Conservation (phyloP, 1,140 invertebrate species). For the Drosophila melanica region DNA sequence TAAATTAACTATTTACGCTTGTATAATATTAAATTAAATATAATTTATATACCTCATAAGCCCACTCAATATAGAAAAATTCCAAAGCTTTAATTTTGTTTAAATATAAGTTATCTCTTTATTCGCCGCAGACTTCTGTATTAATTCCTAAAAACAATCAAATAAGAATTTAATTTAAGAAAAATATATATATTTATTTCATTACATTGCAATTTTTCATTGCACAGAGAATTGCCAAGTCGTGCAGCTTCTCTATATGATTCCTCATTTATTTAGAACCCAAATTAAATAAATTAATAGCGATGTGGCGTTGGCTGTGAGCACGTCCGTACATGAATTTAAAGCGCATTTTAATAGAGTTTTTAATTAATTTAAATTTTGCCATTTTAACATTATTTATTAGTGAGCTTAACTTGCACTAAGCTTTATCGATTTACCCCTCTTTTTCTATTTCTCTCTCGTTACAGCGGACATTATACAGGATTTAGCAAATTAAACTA, state of each 20-base stretch:
- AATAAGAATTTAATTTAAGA: too few relatives aligned
- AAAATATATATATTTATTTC: too few relatives aligned
- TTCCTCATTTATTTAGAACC: neutral
- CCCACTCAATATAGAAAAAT: too few relatives aligned
- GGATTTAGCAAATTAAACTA: slow-evolving; percentile 82
- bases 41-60: too few relatives aligned
- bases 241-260: neutral
- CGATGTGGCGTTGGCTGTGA: slow-evolving; percentile 15
- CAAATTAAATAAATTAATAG: slow-evolving; percentile 54
- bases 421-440: slow-evolving; percentile 52
- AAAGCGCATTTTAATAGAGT: slow-evolving; percentile 35
- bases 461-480: slow-evolving; percentile 78
- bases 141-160: too few relatives aligned
- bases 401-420: slow-evolving; percentile 66
- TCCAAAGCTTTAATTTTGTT: too few relatives aligned
- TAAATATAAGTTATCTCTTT: too few relatives aligned
- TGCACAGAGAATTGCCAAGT: neutral
- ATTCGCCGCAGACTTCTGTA: too few relatives aligned
- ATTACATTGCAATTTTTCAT: too few relatives aligned
- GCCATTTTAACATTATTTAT: slow-evolving; percentile 64
- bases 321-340: slow-evolving; percentile 13
- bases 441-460: slow-evolving; percentile 26
- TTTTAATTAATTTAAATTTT: slow-evolving; percentile 76
- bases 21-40: too few relatives aligned
- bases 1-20: too few relatives aligned